phyloP scores from a whole-genome alignment of 2,888 invertebrate genomes.

The Xanthia togata region DNA sequence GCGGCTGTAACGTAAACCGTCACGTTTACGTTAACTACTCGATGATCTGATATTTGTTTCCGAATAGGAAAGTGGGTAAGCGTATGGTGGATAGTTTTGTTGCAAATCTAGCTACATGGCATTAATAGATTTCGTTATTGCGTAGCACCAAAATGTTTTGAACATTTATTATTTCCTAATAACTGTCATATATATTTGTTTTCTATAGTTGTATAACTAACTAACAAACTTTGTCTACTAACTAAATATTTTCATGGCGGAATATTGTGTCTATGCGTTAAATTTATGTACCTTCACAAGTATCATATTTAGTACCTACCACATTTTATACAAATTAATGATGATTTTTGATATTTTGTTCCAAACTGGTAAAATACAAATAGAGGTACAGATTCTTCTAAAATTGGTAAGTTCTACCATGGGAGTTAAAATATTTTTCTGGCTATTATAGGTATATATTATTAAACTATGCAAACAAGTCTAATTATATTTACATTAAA shows the following conservation, averaged over 20 bases:
- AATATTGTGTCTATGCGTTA: neutral
- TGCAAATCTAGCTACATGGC: neutral
- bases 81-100: neutral
- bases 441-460: neutral
- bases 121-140: neutral
- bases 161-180: neutral
- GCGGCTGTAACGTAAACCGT: conserved; percentile 38
- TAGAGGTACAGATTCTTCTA: neutral
- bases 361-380: neutral
- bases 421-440: neutral
- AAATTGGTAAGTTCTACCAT: neutral
- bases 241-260: neutral
- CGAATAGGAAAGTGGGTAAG: neutral
- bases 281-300: neutral
- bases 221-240: neutral
- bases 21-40: conserved; percentile 39
- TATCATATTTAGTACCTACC: no score
- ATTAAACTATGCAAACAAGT: conserved; percentile 20
- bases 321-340: neutral
- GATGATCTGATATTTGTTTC: neutral
- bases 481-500: conserved; percentile 45
- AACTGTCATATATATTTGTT: neutral
- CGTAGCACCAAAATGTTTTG: neutral
- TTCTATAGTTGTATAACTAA: neutral
- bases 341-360: neutral